Conservation (phyloP, 2,797 vertebrate species). For the Lerista edwardsae region DNA sequence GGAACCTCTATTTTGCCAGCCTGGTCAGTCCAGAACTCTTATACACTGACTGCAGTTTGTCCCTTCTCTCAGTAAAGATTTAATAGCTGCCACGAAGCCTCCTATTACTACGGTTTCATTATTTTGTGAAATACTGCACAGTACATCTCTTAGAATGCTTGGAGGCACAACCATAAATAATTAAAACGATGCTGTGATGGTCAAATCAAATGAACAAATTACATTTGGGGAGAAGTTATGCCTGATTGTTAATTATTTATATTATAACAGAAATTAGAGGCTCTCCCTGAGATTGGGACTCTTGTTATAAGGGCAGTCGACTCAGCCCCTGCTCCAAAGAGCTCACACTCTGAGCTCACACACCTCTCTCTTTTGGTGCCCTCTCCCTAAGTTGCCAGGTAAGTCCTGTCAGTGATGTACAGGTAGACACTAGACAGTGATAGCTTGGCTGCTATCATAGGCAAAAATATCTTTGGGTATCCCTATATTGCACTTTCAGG, state of each 20-base stretch:
- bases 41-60: background rate
- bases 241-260: constrained; percentile 25
- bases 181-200: background rate
- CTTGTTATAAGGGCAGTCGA: background rate
- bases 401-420: background rate
- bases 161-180: background rate
- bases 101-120: constrained; percentile 15
- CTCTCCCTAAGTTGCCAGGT: too few species aligned
- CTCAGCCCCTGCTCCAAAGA: background rate
- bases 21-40: constrained; percentile 5
- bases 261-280: background rate
- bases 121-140: constrained; percentile 18
- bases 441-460: background rate
- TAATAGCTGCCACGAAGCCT: constrained; percentile 15
- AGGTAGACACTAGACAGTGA: background rate
- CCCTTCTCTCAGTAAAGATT: constrained; percentile 11
- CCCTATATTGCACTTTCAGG: too few species aligned
- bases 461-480: background rate
- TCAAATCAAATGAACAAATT: constrained; percentile 25
- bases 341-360: too few species aligned
- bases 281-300: background rate
- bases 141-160: background rate
- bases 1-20: background rate
- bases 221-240: background rate
- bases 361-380: background rate